phyloP scores from a whole-genome alignment of 2,888 invertebrate genomes.

The Lepidocyrtoides sp. region DNA sequence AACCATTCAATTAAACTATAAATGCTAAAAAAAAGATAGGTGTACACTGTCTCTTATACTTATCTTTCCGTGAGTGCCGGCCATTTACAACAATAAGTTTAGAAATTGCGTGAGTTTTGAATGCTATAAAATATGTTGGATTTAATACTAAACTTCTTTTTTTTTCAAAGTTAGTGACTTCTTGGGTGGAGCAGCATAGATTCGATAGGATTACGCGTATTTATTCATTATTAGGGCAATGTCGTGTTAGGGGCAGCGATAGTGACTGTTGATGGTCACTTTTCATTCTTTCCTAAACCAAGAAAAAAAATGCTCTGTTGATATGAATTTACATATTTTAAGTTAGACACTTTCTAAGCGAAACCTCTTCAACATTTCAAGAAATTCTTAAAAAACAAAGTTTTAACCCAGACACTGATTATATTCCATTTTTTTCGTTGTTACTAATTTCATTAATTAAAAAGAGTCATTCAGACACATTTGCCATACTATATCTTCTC shows the following conservation, averaged over 20 bases:
- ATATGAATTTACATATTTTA: background rate
- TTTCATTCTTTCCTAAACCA: constrained; percentile 32
- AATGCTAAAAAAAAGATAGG: background rate
- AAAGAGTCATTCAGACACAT: background rate
- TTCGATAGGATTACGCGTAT: constrained; percentile 24
- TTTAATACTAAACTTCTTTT: constrained; percentile 18
- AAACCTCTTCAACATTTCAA: background rate
- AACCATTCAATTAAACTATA: background rate
- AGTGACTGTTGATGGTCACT: constrained; percentile 45
- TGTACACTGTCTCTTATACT: background rate
- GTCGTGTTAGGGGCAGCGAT: constrained; percentile 54
- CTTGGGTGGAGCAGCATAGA: constrained; percentile 52
- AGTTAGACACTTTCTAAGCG: constrained; percentile 4
- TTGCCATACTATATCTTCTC: background rate
- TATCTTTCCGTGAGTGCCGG: background rate
- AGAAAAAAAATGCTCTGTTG: background rate
- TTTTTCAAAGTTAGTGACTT: constrained; percentile 55
- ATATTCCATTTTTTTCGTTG: background rate
- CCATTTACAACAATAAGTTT: background rate
- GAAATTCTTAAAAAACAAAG: no score
- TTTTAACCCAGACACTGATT: background rate
- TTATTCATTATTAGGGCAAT: constrained; percentile 61
- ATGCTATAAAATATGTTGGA: background rate
- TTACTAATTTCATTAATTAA: constrained; percentile 32
- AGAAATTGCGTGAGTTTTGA: background rate